Percentiles rank a stretch among this genome's conserved stretches.
Conservation (phyloP, 2,113 vertebrate genomes). For the Tricholaema leucomelas region DNA sequence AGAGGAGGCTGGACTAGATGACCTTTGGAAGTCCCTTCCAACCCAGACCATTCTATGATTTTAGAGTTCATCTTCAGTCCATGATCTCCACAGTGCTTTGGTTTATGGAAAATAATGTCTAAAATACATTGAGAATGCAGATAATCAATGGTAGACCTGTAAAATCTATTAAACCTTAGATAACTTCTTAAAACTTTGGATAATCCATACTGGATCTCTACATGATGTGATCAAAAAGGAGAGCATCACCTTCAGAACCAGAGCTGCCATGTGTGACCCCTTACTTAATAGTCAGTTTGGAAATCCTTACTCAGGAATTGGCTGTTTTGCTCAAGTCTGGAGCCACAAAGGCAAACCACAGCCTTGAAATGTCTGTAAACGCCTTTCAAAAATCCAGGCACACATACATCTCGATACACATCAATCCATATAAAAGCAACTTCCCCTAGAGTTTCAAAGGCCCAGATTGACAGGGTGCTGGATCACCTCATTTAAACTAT, state of each 20-base stretch:
- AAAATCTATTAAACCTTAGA: neutral
- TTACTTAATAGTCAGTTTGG: neutral
- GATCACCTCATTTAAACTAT: no score
- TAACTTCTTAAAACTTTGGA: neutral
- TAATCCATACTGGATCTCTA: rapidly evolving
- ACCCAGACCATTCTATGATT: neutral
- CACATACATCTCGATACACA: neutral
- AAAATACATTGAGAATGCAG: neutral
- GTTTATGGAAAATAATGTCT: neutral
- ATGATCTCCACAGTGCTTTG: neutral
- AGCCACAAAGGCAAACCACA: neutral
- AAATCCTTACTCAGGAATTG: neutral
- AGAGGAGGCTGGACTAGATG: no score
- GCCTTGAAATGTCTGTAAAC: neutral
- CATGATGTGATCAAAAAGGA: rapidly evolving
- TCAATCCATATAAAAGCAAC: no score
- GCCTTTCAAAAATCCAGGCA: neutral
- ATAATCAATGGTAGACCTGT: rapidly evolving
- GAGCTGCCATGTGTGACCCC: neutral
- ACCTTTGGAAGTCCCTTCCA: no score
- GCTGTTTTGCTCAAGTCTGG: neutral
- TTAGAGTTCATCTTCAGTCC: neutral
- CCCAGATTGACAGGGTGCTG: no score
- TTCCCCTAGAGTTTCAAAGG: no score
- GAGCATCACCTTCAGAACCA: neutral